These are phyloP conservation scores for Onychomys torridus DNA, from an alignment of 2,797 vertebrate species.

Conservation along the genomic window DNA sequence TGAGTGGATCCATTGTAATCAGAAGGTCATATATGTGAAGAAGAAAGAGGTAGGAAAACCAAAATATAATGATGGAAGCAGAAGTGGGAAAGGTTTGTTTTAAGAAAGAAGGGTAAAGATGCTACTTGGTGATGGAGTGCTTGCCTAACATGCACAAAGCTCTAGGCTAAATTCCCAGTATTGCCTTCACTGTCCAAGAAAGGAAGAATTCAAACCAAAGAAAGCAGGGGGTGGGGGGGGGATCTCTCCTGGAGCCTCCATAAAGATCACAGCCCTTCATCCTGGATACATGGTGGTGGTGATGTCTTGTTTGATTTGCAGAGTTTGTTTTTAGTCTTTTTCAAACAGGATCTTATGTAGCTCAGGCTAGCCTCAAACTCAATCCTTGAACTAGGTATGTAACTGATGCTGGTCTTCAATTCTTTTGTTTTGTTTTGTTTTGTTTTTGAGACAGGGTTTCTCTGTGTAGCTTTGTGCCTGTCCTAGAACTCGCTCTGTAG, in stretches of 20 bases:
- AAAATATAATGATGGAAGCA: neutral
- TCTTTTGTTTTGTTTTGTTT: too few relatives aligned
- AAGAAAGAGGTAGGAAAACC: neutral
- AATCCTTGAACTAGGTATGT: neutral
- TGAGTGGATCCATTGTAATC: neutral
- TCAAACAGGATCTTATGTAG: neutral
- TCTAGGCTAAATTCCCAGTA: neutral
- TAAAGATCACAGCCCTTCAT: neutral
- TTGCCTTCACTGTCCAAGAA: neutral
- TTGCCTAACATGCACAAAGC: neutral
- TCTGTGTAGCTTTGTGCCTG: too few relatives aligned
- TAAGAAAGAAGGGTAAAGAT: neutral
- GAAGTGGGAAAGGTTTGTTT: neutral
- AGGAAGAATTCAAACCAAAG: neutral
- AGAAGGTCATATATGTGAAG: neutral
- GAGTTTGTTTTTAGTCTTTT: neutral
- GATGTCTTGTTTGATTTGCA: neutral
- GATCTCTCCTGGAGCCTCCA: neutral
- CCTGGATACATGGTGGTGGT: neutral
- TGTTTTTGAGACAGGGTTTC: too few relatives aligned
- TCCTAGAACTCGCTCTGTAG: too few relatives aligned
- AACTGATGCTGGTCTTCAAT: neutral
- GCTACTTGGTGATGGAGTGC: neutral
- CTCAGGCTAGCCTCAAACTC: neutral
- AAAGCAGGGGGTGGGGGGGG: too few relatives aligned